Percentiles rank a stretch among this genome's conserved stretches.
Evolutionary conservation across 64 coral and sea anemone genomes (phyloP).

Genomic region (Orbicella faveolata): DNA sequence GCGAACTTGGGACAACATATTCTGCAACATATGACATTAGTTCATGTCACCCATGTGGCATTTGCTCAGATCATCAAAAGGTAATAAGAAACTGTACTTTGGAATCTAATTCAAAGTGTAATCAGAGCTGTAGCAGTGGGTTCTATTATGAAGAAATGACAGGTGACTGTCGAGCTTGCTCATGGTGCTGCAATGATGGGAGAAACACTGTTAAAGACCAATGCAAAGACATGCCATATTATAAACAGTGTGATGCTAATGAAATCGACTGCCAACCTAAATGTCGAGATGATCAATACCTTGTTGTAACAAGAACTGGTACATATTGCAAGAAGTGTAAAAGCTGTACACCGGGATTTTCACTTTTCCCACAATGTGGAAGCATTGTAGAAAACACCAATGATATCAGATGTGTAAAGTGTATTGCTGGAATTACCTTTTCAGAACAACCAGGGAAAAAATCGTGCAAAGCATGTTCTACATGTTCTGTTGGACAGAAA

Average conservation of each 20-base stretch:
- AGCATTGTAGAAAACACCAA: constrained; percentile 10
- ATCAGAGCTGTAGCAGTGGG: neutral
- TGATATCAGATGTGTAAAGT: constrained; percentile 2
- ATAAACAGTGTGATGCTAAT: constrained; percentile 42
- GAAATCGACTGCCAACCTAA: constrained; percentile 11
- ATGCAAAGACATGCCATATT: constrained; percentile 42
- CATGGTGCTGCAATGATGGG: constrained; percentile 32
- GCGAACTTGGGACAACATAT: constrained; percentile 19
- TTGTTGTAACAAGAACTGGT: constrained; percentile 1
- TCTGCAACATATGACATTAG: neutral
- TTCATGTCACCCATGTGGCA: constrained; percentile 41
- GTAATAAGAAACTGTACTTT: constrained; percentile 22
- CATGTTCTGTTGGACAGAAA: constrained; percentile 45
- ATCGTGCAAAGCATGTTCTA: constrained; percentile 36
- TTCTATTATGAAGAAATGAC: constrained; percentile 31
- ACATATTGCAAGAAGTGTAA: constrained; percentile 10
- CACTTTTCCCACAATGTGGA: constrained; percentile 30
- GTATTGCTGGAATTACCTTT: constrained; percentile 32
- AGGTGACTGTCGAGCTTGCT: constrained; percentile 43
- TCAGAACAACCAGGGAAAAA: constrained; percentile 3
- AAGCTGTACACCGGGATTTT: neutral
- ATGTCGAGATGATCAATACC: constrained; percentile 42
- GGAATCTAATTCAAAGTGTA: constrained; percentile 25
- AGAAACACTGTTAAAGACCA: neutral
- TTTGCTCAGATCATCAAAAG: constrained; percentile 28